Percentiles rank a stretch among this genome's conserved stretches.
Conservation (phyloP, 2,888 invertebrate species). For the Drosophila testacea region DNA sequence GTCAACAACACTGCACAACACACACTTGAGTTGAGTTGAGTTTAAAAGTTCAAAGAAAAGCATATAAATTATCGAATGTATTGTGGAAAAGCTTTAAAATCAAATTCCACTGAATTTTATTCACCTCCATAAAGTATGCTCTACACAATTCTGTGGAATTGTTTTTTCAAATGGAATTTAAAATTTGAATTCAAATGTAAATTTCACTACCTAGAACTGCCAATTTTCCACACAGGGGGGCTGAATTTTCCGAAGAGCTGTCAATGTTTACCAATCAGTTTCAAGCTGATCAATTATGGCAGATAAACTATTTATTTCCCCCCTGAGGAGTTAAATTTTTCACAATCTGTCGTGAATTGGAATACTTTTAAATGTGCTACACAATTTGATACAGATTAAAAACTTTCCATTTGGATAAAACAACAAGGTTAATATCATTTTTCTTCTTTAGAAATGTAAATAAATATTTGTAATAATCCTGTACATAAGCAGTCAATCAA, state of each 20-base stretch:
- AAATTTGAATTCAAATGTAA: not conserved
- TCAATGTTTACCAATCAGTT: not conserved
- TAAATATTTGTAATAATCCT: not conserved
- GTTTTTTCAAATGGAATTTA: not conserved
- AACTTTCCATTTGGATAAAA: too few relatives aligned
- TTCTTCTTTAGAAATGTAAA: not conserved
- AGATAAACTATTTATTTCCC: not conserved
- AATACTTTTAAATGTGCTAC: too few relatives aligned
- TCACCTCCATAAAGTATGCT: slow-evolving; percentile 3
- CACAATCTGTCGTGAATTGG: not conserved
- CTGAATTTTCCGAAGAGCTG: not conserved
- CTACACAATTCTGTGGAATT: not conserved
- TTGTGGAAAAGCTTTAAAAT: not conserved
- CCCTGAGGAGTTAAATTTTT: not conserved
- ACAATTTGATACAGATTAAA: too few relatives aligned
- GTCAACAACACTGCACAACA: slow-evolving; percentile 3
- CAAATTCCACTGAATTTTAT: not conserved
- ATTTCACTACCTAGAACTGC: not conserved
- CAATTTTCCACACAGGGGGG: slow-evolving; percentile 9
- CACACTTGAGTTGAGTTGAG: slow-evolving; percentile 1
- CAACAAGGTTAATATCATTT: too few relatives aligned
- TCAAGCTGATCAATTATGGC: not conserved
- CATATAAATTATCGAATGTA: slow-evolving; percentile 1
- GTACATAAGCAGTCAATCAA: too few relatives aligned
- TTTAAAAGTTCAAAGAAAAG: slow-evolving; percentile 10